These are phyloP conservation scores for Pteronura brasiliensis DNA, from an alignment of 2,113 vertebrate species.

Conservation along the genomic window DNA sequence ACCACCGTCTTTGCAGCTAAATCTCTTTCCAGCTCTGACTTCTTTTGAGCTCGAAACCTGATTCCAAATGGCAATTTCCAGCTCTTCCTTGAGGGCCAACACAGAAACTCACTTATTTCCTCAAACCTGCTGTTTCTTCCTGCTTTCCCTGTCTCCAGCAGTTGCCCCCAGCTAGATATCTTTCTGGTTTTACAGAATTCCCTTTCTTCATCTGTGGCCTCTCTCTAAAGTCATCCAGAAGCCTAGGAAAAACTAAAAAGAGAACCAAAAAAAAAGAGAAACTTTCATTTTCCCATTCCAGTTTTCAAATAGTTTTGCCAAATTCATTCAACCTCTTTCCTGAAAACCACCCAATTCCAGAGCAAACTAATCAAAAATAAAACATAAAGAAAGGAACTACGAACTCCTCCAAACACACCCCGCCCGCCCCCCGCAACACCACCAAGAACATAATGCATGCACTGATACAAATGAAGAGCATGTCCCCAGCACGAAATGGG, in stretches of 20 bases:
- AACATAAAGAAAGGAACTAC: not conserved
- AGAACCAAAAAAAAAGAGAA: not conserved
- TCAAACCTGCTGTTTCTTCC: not conserved
- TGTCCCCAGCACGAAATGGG: not conserved
- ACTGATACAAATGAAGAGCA: not conserved
- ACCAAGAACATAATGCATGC: not conserved
- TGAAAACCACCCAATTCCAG: not conserved
- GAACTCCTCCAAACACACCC: not conserved
- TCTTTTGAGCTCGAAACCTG: not conserved
- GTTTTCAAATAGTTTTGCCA: not conserved
- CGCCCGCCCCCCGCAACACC: not conserved
- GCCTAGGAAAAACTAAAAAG: not conserved
- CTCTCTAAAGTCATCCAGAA: not conserved
- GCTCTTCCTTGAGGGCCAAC: not conserved
- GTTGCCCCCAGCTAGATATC: not conserved
- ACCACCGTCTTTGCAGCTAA: not conserved
- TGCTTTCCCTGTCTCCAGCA: not conserved
- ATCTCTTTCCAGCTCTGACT: not conserved
- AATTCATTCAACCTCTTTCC: not conserved
- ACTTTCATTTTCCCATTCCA: not conserved
- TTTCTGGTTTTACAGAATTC: not conserved
- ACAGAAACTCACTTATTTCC: not conserved
- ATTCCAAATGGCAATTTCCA: not conserved
- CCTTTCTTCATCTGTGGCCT: accelerated
- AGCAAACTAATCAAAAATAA: not conserved